Percentiles rank a stretch among this genome's conserved stretches.
Conservation (phyloP, 2,113 vertebrate genomes). For the Clarias macrocephalus region DNA sequence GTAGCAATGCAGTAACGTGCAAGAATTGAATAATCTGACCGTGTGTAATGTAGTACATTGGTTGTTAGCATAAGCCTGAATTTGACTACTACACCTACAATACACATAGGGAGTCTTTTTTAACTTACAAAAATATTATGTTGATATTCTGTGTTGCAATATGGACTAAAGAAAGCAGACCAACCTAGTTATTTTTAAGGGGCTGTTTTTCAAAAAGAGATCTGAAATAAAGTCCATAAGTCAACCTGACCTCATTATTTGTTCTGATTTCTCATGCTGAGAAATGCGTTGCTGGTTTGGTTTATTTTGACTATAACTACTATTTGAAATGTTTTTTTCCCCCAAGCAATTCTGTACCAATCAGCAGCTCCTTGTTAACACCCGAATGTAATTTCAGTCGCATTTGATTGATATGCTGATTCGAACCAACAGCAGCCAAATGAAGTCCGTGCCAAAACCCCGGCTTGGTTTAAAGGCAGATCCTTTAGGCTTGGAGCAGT, state of each 20-base stretch:
- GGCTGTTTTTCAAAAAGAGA: slow-evolving; percentile 13
- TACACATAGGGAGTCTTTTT: not conserved
- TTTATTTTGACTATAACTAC: not conserved
- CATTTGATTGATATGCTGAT: slow-evolving; percentile 37
- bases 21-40: not conserved
- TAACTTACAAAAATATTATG: not conserved
- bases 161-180: not conserved
- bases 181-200: not conserved
- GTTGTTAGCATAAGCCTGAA: not conserved
- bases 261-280: slow-evolving; percentile 5
- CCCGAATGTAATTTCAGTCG: slow-evolving; percentile 28
- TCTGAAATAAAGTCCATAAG: slow-evolving; percentile 20
- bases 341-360: slow-evolving; percentile 14
- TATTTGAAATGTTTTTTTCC: slow-evolving; percentile 18
- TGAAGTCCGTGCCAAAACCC: slow-evolving; percentile 12
- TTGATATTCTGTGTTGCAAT: not conserved
- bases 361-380: not conserved
- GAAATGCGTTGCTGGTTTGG: not conserved
- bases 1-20: not conserved
- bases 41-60: not conserved
- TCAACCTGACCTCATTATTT: slow-evolving; percentile 20
- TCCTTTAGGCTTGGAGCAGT: not conserved
- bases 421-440: slow-evolving; percentile 28
- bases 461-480: slow-evolving; percentile 21
- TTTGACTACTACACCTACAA: not conserved